Percentiles rank a stretch among this genome's conserved stretches.
Evolutionary conservation across 1,140 invertebrate genomes (phyloP).

Genomic region (Aradophagus sp.): DNA sequence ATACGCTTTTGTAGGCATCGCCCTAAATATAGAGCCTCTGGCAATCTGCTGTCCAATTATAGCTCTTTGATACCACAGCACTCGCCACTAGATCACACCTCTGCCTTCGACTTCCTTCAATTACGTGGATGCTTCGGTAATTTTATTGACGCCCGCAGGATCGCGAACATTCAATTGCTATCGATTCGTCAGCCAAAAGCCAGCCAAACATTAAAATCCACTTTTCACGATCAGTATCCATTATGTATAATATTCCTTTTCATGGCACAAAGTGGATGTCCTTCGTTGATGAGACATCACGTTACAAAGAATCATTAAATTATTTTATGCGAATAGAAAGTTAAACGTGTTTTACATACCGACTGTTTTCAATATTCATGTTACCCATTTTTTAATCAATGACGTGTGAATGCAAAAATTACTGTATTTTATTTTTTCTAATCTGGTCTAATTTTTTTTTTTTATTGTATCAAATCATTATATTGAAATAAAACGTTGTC

Average conservation of each 20-base stretch:
- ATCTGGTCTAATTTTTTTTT: too few relatives aligned
- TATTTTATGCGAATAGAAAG: conserved; percentile 11
- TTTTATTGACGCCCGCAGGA: conserved; percentile 60
- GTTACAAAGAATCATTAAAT: conserved; percentile 22
- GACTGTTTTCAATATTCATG: too few relatives aligned
- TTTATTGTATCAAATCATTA: too few relatives aligned
- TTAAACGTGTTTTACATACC: too few relatives aligned
- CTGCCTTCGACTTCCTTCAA: conserved; percentile 45
- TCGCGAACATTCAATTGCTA: conserved; percentile 49
- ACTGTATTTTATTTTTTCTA: too few relatives aligned
- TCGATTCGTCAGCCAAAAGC: conserved; percentile 39
- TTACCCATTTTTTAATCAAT: too few relatives aligned
- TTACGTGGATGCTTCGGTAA: conserved; percentile 58
- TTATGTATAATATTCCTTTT: conserved; percentile 40
- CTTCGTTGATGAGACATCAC: conserved; percentile 17
- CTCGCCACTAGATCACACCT: conserved; percentile 59
- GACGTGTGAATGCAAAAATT: too few relatives aligned
- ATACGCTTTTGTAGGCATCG: conserved; percentile 64
- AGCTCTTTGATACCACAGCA: conserved; percentile 70
- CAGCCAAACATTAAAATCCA: conserved; percentile 20
- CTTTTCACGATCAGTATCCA: conserved; percentile 12
- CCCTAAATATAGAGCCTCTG: conserved; percentile 69
- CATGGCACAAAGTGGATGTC: neutral
- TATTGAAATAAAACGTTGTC: too few relatives aligned
- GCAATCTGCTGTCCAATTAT: conserved; percentile 71